phyloP scores from a whole-genome alignment of 2,113 vertebrate genomes.

The Acanthochromis polyacanthus region DNA sequence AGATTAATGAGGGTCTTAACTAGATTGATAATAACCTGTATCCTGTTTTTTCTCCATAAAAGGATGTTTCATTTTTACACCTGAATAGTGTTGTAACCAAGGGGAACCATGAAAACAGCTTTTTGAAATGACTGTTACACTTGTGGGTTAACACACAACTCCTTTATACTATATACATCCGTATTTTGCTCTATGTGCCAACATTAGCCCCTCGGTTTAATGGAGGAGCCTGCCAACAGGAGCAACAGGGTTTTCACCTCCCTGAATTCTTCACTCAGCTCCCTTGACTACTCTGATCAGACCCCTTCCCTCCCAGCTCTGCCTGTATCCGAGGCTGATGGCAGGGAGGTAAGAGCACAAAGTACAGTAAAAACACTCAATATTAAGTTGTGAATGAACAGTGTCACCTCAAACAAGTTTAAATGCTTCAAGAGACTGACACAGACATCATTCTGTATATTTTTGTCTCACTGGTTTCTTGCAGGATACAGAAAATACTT shows the following conservation, averaged over 20 bases:
- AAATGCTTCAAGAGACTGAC: not conserved
- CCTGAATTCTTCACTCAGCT: conserved; percentile 73
- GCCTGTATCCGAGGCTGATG: conserved; percentile 33
- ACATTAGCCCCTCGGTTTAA: conserved; percentile 68
- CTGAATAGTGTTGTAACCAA: too few relatives aligned
- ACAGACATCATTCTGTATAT: conserved; percentile 8
- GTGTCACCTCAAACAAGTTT: not conserved
- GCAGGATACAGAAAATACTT: conserved; percentile 70
- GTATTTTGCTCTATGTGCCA: conserved; percentile 66
- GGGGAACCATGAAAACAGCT: not conserved
- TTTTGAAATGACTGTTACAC: not conserved
- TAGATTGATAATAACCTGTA: too few relatives aligned
- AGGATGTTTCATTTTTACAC: too few relatives aligned
- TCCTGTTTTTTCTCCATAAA: too few relatives aligned
- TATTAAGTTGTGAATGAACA: not conserved
- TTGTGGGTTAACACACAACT: conserved; percentile 9
- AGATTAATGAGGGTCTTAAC: too few relatives aligned
- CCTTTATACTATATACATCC: conserved; percentile 7
- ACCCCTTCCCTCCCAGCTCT: conserved; percentile 57
- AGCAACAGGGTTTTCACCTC: conserved; percentile 62
- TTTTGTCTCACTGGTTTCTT: conserved; percentile 49
- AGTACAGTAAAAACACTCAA: not conserved
- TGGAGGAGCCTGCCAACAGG: conserved; percentile 67
- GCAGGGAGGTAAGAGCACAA: conserved; percentile 67
- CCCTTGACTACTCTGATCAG: conserved; percentile 70